Evolutionary conservation across 2,797 vertebrate species (phyloP), one percentile per base, ranked within the genome.

Genomic region (Gymnothorax reevesii): DNA sequence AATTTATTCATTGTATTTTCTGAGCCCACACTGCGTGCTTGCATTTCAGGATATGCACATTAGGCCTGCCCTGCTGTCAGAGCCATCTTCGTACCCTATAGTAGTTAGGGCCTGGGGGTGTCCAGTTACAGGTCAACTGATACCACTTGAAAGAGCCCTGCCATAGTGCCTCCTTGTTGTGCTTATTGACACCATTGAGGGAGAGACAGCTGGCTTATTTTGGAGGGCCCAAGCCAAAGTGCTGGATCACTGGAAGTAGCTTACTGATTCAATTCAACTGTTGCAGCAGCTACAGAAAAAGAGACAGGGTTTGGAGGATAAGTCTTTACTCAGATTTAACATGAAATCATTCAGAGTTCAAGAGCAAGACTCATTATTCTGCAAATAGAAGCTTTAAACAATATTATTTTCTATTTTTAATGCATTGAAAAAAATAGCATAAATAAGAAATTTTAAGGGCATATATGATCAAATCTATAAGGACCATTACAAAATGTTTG

Each of bases 201-300:
- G 77, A 80, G 4, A 12, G 77, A n/a, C 77, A 80, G 77, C 49
- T 80, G 77, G 54, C 54, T 80, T 80, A 80, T 20, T 52, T 80
- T 20, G 17, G 49, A 3, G 6, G 77, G 49, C 25, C 52, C 49
- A 55, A 55, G 49, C 77, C 7, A 55, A 33, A n/a, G 25, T 49
- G 7, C 77, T 55, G 77, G 77, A 22, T 80, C 77, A 80, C 49
- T 22, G 77, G 7, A 55, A 55, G 17, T 55, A 55, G 13, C 0
- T 20, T 2, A 54, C 77, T 10, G 20, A 80, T 22, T 49, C 42
- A 20, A 2, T 52, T 15, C 33, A 52, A 20, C 42, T 49, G 42
- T 17, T 6, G 10, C 71, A 42, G 71, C 73, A 77, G 73, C 77
- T 55, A 52, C 77, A 8, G 49, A 22, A 17, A 80, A n/a, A 54